These are phyloP conservation scores for Imbricaverruca yamaguchii DNA, from an alignment of 2,888 invertebrate genomes.

Conservation along the genomic window DNA sequence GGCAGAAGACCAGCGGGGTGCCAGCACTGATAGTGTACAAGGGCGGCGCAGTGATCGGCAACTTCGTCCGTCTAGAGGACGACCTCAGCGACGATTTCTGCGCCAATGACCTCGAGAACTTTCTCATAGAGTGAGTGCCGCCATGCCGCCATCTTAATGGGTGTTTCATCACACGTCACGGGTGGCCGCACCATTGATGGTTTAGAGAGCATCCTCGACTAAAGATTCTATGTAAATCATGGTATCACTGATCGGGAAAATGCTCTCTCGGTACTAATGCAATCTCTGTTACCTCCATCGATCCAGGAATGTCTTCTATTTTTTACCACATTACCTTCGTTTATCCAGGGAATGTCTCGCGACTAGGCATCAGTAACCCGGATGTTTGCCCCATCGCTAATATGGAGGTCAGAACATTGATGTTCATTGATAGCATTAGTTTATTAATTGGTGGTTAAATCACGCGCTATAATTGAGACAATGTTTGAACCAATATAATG, in stretches of 20 bases:
- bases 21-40: conserved; percentile 90
- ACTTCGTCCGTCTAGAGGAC: conserved; percentile 77
- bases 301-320: too few relatives aligned
- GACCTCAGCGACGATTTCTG: conserved; percentile 86
- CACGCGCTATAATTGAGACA: too few relatives aligned
- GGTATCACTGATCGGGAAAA: neutral
- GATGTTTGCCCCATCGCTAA: too few relatives aligned
- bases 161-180: neutral
- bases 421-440: too few relatives aligned
- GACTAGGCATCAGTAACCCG: too few relatives aligned
- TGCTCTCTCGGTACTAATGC: neutral
- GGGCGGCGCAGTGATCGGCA: conserved; percentile 79
- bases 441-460: too few relatives aligned
- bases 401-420: too few relatives aligned
- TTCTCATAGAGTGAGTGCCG: conserved; percentile 58
- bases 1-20: conserved; percentile 63
- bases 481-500: too few relatives aligned
- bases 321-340: too few relatives aligned
- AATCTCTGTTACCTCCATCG: too few relatives aligned
- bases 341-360: too few relatives aligned
- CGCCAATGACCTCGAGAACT: conserved; percentile 80
- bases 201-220: neutral
- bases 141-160: too few relatives aligned
- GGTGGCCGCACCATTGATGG: neutral
- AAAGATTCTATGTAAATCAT: neutral